Evolutionary conservation across 1,140 invertebrate species (phyloP).

Genomic region (Asobara japonica): DNA sequence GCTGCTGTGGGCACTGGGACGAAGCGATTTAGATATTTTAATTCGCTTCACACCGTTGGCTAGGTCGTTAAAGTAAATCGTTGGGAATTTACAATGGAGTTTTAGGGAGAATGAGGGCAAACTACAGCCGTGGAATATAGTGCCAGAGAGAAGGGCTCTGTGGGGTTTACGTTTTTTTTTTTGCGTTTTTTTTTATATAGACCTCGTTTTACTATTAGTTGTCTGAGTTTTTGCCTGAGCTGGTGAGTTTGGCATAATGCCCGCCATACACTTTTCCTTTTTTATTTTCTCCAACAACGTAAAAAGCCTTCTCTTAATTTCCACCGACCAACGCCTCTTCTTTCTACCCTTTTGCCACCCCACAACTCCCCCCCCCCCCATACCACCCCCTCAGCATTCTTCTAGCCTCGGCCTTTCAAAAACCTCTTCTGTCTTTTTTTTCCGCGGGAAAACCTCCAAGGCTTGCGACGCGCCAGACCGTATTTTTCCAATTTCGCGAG

Average conservation of each 20-base stretch:
- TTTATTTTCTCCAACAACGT: conserved; percentile 40
- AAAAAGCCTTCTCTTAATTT: conserved; percentile 31
- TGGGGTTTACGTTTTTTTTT: conserved; percentile 1
- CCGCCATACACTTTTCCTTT: conserved; percentile 40
- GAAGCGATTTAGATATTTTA: conserved; percentile 27
- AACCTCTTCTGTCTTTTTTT: not conserved
- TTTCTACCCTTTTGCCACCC: not conserved
- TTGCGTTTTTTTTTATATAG: conserved; percentile 25
- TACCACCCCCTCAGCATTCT: not conserved
- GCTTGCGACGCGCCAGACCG: conserved; percentile 28
- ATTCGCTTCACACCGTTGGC: conserved; percentile 28
- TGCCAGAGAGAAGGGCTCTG: not conserved
- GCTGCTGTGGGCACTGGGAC: conserved; percentile 6
- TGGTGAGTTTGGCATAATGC: conserved; percentile 45
- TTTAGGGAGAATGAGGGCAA: conserved; percentile 13
- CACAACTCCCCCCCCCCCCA: not conserved
- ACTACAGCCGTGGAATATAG: conserved; percentile 1
- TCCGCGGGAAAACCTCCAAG: not conserved
- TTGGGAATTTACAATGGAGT: conserved; percentile 45
- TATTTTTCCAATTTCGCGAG: conserved; percentile 24
- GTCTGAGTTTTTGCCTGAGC: conserved; percentile 42
- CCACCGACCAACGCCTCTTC: conserved; percentile 8
- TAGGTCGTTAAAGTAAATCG: conserved; percentile 48
- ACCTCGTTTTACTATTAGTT: conserved; percentile 50
- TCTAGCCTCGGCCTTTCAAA: not conserved